Base-by-base conservation (phyloP, 2,113 vertebrate genomes). In the Telmatochromis sp. region DNA sequence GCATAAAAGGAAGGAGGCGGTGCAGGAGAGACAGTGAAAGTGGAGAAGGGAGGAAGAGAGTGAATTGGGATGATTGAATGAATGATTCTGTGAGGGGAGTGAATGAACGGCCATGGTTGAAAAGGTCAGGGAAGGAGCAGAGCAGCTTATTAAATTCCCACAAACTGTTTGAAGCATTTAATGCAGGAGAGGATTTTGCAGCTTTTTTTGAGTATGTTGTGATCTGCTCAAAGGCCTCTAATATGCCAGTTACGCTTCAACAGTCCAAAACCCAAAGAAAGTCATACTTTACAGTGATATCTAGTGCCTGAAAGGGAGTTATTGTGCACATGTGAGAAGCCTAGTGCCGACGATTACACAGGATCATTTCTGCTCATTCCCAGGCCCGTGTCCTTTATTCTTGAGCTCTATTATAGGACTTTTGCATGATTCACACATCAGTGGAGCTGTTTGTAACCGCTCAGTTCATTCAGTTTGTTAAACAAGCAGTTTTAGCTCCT, bases 1-100 rank as follows among this genome's bases (percentile, higher is more conserved):
- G 83, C 55, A 87, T 84, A 71, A 85, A 89, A 82, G 73, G 87
- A 87, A 89, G 88, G 81, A 79, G 80, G 83, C 54, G 35, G 89
- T 10, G 75, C 73, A 55, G 85, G 88, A 88, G 81, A 81, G 91
- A 82, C 82, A 55, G 91, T 92, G 95, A 93, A 94, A 94, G 89
- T 85, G 83, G 93, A 94, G 92, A 94, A 82, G 86, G 85, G 90
- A 90, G 89, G 85, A 88, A 88, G 89, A 90, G 58, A 71, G 57
- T 79, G 91, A 93, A 83, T 53, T 60, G 80, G 45, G 83, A 87
- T 84, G 91, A 90, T 82, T 87, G 89, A 88, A 84, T 90, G 89
- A 89, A 82, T 84, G 83, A 90, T 88, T 90, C 40, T 92, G 85
- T 81, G 82, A 81, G 80, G 89, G 65, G 71, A 85, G 81, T 84